A percentile compares a stretch with the other conserved stretches of the same genome.
These are phyloP conservation scores for Drosophila koepferae DNA, from an alignment of 2,888 invertebrate genomes.

Conservation along the genomic window DNA sequence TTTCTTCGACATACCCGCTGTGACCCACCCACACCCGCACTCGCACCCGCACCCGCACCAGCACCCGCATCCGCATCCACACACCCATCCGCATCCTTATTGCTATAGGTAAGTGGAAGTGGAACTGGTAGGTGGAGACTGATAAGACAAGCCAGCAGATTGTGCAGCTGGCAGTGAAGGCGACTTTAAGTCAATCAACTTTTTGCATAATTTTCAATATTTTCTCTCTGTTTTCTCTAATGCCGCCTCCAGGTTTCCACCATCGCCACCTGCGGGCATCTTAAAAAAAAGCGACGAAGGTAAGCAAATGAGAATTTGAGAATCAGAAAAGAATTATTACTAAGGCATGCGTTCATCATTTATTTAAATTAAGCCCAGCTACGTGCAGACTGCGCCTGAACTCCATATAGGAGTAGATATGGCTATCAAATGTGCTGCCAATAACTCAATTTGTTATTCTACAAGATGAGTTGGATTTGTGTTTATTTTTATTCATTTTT, in stretches of 20 bases:
- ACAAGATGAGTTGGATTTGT: constrained; percentile 23
- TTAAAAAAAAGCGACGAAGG: constrained; percentile 84
- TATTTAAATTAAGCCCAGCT: constrained; percentile 74
- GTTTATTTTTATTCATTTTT: constrained; percentile 10
- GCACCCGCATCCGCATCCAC: constrained; percentile 62
- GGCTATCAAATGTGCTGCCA: constrained; percentile 51
- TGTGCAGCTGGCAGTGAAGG: constrained; percentile 21
- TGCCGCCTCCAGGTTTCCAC: constrained; percentile 79
- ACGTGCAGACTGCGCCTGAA: constrained; percentile 25
- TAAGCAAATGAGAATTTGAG: constrained; percentile 69
- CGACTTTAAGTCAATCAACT: constrained; percentile 73
- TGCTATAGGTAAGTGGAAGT: constrained; percentile 83
- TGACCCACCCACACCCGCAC: constrained; percentile 84
- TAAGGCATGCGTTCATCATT: constrained; percentile 72
- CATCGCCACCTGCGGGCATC: constrained; percentile 84
- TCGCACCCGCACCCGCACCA: constrained; percentile 53
- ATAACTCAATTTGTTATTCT: constrained; percentile 80
- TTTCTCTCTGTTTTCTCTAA: constrained; percentile 28
- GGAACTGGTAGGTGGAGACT: constrained; percentile 21
- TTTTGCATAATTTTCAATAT: constrained; percentile 53
- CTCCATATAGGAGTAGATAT: neutral
- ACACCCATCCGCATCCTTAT: constrained; percentile 63
- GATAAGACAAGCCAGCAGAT: constrained; percentile 52
- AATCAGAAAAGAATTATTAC: constrained; percentile 58
- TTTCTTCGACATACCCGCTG: constrained; percentile 86